Conservation (phyloP, 2,113 vertebrate genomes). For the Corythornis vintsioides region DNA sequence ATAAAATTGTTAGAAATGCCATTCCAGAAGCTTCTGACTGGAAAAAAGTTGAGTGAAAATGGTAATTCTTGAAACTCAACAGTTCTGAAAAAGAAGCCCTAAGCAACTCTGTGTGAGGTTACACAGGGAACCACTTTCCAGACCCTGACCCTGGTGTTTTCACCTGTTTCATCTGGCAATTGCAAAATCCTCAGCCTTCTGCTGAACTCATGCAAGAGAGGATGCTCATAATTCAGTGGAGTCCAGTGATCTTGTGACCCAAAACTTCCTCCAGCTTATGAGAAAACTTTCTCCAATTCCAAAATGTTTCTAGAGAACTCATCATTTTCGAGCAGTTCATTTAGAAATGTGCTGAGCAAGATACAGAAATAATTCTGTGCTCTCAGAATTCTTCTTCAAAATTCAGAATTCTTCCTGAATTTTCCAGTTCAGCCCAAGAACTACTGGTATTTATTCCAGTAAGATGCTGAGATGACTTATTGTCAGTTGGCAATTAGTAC, state of each 20-base stretch:
- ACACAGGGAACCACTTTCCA: background rate
- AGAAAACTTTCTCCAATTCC: background rate
- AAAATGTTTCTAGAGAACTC: background rate
- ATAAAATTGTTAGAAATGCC: background rate
- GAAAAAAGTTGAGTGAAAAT: background rate
- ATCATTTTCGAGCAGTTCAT: background rate
- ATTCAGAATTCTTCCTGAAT: background rate
- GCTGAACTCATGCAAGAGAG: background rate
- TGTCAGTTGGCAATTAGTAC: slow-evolving; percentile 50
- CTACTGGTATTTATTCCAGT: slow-evolving; percentile 34
- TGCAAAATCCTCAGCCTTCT: background rate
- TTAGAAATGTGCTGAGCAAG: background rate
- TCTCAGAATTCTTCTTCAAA: background rate
- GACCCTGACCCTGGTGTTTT: background rate
- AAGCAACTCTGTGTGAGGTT: background rate
- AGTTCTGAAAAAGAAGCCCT: background rate
- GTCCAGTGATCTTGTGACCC: background rate
- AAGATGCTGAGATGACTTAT: slow-evolving; percentile 28
- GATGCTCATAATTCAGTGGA: background rate
- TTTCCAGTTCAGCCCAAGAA: slow-evolving; percentile 12
- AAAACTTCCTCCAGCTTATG: background rate
- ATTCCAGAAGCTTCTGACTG: background rate
- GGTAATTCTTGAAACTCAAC: background rate
- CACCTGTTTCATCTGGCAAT: background rate
- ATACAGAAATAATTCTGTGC: background rate